Percentiles rank a stretch among this genome's conserved stretches.
phyloP scores from a whole-genome alignment of 2,888 invertebrate species.

The Cheiracanthium punctorium region DNA sequence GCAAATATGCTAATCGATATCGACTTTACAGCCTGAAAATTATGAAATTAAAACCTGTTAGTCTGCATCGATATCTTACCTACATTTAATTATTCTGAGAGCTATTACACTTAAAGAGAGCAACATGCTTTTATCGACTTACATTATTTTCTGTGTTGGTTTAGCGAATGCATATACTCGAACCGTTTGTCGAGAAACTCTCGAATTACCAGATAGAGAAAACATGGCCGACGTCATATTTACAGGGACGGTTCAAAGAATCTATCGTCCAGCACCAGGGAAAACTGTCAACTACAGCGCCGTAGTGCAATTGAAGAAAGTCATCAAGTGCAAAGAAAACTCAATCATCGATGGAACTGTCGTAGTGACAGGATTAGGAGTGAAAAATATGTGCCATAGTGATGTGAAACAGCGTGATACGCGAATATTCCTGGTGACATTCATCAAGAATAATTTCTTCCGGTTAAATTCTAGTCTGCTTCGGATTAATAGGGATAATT shows the following conservation, averaged over 20 bases:
- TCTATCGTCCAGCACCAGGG: constrained; percentile 72
- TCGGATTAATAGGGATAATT: constrained; percentile 74
- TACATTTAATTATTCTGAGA: too few species aligned
- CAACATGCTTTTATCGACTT: not conserved
- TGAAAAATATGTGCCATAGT: constrained; percentile 74
- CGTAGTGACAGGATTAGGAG: constrained; percentile 75
- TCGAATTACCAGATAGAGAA: constrained; percentile 70
- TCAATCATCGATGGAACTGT: constrained; percentile 14
- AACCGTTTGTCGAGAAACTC: constrained; percentile 25
- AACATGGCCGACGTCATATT: constrained; percentile 74
- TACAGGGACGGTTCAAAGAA: constrained; percentile 75
- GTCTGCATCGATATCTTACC: too few species aligned
- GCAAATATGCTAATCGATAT: too few species aligned
- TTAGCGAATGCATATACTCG: not conserved
- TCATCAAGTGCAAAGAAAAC: constrained; percentile 74
- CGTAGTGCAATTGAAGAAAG: constrained; percentile 75
- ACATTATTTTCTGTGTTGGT: not conserved
- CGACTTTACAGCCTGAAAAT: too few species aligned
- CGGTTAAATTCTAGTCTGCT: constrained; percentile 76
- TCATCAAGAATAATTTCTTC: constrained; percentile 73
- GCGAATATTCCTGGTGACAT: constrained; percentile 75
- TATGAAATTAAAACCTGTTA: too few species aligned
- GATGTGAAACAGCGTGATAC: constrained; percentile 75
- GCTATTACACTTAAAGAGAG: not conserved
- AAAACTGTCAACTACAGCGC: constrained; percentile 72